Conservation (phyloP, 2,797 vertebrate species). For the Podargus strigoides region DNA sequence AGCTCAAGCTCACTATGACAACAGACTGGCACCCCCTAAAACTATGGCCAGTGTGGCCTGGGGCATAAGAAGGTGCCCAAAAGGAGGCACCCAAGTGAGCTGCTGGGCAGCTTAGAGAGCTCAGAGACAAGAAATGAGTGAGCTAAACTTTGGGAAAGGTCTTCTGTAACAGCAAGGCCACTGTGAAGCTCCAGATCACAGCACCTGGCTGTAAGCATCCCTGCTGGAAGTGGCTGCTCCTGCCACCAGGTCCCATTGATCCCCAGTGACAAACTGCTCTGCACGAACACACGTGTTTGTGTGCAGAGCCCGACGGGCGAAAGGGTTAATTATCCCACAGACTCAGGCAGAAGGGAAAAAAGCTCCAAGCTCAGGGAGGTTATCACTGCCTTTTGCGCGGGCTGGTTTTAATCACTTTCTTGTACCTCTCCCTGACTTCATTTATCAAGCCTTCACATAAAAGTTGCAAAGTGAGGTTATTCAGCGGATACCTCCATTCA, state of each 20-base stretch:
- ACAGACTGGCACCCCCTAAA: background rate
- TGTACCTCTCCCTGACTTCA: slow-evolving; percentile 72
- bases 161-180: background rate
- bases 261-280: slow-evolving; percentile 10
- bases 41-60: background rate
- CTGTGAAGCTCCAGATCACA: background rate
- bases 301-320: background rate
- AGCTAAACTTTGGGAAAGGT: background rate
- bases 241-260: background rate
- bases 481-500: slow-evolving; percentile 71
- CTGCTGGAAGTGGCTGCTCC: background rate
- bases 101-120: background rate
- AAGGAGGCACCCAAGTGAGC: background rate
- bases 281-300: background rate
- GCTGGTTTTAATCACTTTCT: slow-evolving; percentile 80
- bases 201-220: background rate
- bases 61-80: background rate
- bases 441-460: slow-evolving; percentile 78
- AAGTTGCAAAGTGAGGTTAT: slow-evolving; percentile 77
- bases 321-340: slow-evolving; percentile 63
- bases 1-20: background rate
- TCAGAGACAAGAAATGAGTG: background rate
- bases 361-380: slow-evolving; percentile 57
- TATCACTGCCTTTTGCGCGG: slow-evolving; percentile 64
- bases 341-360: slow-evolving; percentile 43